Percentiles rank a stretch among this genome's conserved stretches.
Conservation (phyloP, 1,140 invertebrate genomes). For the Rhynchophorus ferrugineus region DNA sequence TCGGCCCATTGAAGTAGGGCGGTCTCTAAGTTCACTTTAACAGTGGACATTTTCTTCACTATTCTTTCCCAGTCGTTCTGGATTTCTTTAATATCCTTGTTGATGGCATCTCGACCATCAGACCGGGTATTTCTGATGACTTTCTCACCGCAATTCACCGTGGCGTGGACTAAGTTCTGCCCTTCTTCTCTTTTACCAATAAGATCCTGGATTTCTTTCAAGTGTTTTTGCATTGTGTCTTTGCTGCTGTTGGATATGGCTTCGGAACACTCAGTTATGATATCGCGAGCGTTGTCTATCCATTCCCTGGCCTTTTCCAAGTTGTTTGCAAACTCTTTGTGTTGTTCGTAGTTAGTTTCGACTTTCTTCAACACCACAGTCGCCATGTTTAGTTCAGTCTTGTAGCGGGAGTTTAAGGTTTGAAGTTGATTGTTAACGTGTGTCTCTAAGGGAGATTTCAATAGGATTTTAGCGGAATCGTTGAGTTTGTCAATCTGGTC, state of each 20-base stretch:
- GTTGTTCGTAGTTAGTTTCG: slow-evolving; percentile 82
- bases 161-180: slow-evolving; percentile 80
- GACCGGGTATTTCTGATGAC: slow-evolving; percentile 78
- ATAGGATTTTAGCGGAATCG: slow-evolving; percentile 61
- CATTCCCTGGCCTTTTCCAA: slow-evolving; percentile 73
- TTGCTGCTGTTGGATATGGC: slow-evolving; percentile 70
- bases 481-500: slow-evolving; percentile 79
- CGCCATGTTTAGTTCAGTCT: slow-evolving; percentile 81
- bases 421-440: slow-evolving; percentile 87
- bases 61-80: slow-evolving; percentile 90
- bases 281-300: slow-evolving; percentile 81
- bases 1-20: slow-evolving; percentile 91
- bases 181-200: slow-evolving; percentile 81
- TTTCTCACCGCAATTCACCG: slow-evolving; percentile 90
- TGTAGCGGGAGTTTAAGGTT: slow-evolving; percentile 84
- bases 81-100: slow-evolving; percentile 78
- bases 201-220: slow-evolving; percentile 76
- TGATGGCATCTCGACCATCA: slow-evolving; percentile 82
- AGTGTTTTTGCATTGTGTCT: slow-evolving; percentile 72
- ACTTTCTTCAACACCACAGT: slow-evolving; percentile 92
- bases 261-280: slow-evolving; percentile 73
- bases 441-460: slow-evolving; percentile 80
- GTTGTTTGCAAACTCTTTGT: slow-evolving; percentile 74
- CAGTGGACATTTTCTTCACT: slow-evolving; percentile 85
- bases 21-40: slow-evolving; percentile 87